These are phyloP conservation scores for Dione juno DNA, from an alignment of 2,888 invertebrate genomes.

Conservation along the genomic window DNA sequence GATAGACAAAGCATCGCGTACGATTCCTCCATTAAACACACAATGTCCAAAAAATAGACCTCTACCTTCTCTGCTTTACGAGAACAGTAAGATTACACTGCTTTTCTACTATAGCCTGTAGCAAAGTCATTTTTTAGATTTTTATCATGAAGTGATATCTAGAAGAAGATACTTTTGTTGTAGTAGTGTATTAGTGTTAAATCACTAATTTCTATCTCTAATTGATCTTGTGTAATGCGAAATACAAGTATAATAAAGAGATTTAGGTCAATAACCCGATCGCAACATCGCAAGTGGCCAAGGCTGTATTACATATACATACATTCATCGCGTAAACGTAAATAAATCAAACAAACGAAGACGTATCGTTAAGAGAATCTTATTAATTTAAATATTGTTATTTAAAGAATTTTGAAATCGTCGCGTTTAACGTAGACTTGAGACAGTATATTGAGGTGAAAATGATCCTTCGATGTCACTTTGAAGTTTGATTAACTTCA, in stretches of 20 bases:
- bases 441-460: neutral
- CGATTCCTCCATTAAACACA: too few relatives aligned
- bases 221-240: neutral
- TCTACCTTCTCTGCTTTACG: too few relatives aligned
- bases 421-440: neutral
- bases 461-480: too few relatives aligned
- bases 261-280: constrained; percentile 36
- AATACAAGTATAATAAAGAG: neutral
- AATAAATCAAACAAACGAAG: constrained; percentile 29
- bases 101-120: too few relatives aligned
- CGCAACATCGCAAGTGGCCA: constrained; percentile 29
- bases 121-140: too few relatives aligned
- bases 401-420: constrained; percentile 12
- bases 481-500: too few relatives aligned
- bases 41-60: too few relatives aligned
- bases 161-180: neutral
- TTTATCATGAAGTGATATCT: too few relatives aligned
- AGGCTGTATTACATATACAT: constrained; percentile 20
- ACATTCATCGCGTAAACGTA: constrained; percentile 8
- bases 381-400: constrained; percentile 22
- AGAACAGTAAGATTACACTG: too few relatives aligned
- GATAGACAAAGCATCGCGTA: too few relatives aligned
- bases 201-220: neutral
- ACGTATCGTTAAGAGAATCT: constrained; percentile 26
- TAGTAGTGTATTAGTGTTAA: too few relatives aligned